Percentiles rank a stretch among this genome's conserved stretches.
These are phyloP conservation scores for Apodemus sylvaticus DNA, from an alignment of 2,113 vertebrate species.

Conservation along the genomic window DNA sequence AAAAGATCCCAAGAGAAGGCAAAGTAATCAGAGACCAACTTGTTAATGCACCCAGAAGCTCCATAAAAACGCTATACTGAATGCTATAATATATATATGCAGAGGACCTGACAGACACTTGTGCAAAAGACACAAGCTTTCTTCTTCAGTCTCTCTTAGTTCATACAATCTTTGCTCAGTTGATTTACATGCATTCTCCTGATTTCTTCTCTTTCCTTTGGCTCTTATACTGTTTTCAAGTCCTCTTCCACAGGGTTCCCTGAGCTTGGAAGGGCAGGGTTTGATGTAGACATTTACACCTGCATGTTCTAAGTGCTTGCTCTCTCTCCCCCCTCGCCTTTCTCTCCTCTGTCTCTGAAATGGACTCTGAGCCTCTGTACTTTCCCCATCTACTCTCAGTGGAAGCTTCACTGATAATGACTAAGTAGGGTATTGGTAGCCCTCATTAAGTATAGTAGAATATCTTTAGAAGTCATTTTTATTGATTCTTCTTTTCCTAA, in stretches of 20 bases:
- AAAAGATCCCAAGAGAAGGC: not conserved
- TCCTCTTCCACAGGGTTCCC: not conserved
- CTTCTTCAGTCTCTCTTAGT: not conserved
- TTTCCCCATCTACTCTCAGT: not conserved
- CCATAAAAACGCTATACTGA: not conserved
- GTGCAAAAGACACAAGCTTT: not conserved
- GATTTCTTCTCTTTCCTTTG: not conserved
- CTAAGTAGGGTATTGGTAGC: not conserved
- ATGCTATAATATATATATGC: not conserved
- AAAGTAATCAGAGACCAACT: not conserved
- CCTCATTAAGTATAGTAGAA: not conserved
- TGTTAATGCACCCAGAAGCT: not conserved
- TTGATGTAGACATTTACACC: not conserved
- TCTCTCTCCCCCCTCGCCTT: not conserved
- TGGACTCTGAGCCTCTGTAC: not conserved
- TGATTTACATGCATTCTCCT: not conserved
- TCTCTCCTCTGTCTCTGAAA: not conserved
- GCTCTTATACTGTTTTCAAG: not conserved
- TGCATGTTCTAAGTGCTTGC: no score
- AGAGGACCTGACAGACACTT: not conserved
- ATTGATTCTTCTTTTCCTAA: not conserved
- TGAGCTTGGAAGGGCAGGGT: not conserved
- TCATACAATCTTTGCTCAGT: not conserved
- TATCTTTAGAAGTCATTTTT: not conserved
- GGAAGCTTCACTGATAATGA: not conserved